Base-by-base conservation (phyloP, 2,888 invertebrate species). In the Drosophila sordidula region DNA sequence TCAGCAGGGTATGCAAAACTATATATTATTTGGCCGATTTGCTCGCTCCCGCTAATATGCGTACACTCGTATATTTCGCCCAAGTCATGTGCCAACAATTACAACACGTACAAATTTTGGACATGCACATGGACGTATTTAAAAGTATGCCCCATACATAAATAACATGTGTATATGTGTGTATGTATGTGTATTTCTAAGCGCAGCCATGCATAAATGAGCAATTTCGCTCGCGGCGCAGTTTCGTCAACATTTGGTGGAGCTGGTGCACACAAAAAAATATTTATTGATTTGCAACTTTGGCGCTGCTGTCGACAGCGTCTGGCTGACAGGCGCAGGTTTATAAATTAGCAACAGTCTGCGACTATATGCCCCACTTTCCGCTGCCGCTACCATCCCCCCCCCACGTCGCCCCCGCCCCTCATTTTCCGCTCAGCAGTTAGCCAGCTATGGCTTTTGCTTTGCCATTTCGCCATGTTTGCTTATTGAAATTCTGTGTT, bases 401-500 rank as follows among this genome's bases (percentile, higher is more conserved):
- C 0, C 0, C 12, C 38, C n/a, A n/a, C n/a, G n/a, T n/a, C 12
- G n/a, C 18, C 16, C 42, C 1, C 18, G 25, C n/a, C 8, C 22
- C 51, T 29, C 18, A 22, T 9, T 29, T 12, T 4, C 4, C 34
- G 22, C 32, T 34, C 12, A 32, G 45, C 32, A 47, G 52, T 45
- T 51, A 51, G 63, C 44, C 65, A 51, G 52, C 36, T 57, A 16
- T 42, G 49, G n/a, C 22, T 47, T 38, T 44, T 50, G 58, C 29
- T 36, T 41, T 50, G 51, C 61, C 63, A 61, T 57, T 57, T 70
- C 46, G 54, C 54, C 52, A 49, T 87, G 81, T 85, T 89, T 87
- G 82, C 85, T 80, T 87, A 89, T 86, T 87, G 89, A 86, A 78
- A 89, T 89, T 87, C 89, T 75, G 82, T 75, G 80, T 85, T 85